A percentile compares a stretch with the other conserved stretches of the same genome.
phyloP scores from a whole-genome alignment of 2,797 vertebrate genomes.

The Acanthiza pusilla region DNA sequence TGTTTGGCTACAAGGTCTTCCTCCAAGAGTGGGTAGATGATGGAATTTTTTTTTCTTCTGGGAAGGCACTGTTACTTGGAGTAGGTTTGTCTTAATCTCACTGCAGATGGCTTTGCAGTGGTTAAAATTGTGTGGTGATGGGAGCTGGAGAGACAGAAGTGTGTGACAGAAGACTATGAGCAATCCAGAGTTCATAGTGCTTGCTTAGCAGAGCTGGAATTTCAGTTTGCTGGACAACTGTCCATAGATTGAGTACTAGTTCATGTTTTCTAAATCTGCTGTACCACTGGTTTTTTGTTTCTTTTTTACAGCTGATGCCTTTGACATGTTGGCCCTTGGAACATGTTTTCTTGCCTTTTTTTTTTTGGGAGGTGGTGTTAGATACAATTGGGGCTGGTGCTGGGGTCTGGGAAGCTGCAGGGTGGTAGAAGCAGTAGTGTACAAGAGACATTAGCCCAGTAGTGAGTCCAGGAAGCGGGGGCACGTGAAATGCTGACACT shows the following conservation, averaged over 20 bases:
- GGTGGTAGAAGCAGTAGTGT: not conserved
- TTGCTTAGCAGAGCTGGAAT: not conserved
- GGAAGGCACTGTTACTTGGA: not conserved
- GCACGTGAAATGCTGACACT: not conserved
- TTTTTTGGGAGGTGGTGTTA: not conserved
- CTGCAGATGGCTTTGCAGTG: not conserved
- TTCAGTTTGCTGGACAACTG: not conserved
- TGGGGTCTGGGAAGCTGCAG: not conserved
- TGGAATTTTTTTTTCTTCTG: not conserved
- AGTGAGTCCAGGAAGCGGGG: not conserved
- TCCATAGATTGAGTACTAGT: not conserved
- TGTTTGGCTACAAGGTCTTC: not conserved
- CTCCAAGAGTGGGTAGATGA: not conserved
- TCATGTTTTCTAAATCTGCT: not conserved
- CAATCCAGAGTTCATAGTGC: rapidly evolving
- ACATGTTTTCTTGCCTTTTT: not conserved
- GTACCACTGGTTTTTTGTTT: not conserved
- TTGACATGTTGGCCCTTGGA: not conserved
- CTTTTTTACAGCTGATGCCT: not conserved
- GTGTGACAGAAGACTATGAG: not conserved
- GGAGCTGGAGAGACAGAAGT: not conserved
- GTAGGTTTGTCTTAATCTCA: not conserved
- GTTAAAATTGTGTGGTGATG: not conserved
- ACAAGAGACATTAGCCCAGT: not conserved
- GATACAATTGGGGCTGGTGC: not conserved